Evolutionary conservation across 2,888 invertebrate genomes (phyloP), one percentile per base, ranked within the genome.

Genomic region (Drosophila sordidula): DNA sequence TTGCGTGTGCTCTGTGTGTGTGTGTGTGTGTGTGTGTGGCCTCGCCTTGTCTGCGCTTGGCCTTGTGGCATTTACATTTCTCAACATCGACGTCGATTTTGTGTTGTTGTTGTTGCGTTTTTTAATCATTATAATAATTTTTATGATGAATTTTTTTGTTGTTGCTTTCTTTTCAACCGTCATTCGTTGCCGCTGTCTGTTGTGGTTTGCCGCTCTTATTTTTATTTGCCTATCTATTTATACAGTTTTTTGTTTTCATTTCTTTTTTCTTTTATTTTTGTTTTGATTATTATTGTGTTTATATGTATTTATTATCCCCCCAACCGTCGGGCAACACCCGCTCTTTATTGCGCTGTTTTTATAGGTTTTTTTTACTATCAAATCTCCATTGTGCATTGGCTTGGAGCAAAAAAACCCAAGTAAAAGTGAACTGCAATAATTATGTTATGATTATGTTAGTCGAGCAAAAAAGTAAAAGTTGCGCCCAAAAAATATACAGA

Each of bases 61-160:
- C 88, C 89, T 87, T 89, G 89, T 84, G 81, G 86, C 85, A 79
- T 89, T 87, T 82, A 84, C 87, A 87, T 87, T 83, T 83, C 83
- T 81, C 79, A 87, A 81, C 78, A 78, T 78, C 70, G 70, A 63
- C 56, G 77, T 67, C 55, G 72, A 59, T 76, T 58, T 52, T 51
- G 42, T 55, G 54, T 52, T 38, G 42, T 54, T 59, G 56, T 34
- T 70, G 46, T 47, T 49, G 67, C 70, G 54, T 86, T 80, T 82
- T 86, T 83, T 80, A 84, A 84, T 87, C 70, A 87, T 83, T 74
- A 78, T 87, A 69, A 84, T 87, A 79, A 74, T 81, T 80, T 72
- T 73, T 74, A 75, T 82, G 72, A 80, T 84, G 70, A 64, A 63
- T 74, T 71, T 78, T 72, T 71, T 62, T 64, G 18, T 66, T 59